These are phyloP conservation scores for Theristicus caerulescens DNA, from an alignment of 2,113 vertebrate genomes.

Conservation along the genomic window DNA sequence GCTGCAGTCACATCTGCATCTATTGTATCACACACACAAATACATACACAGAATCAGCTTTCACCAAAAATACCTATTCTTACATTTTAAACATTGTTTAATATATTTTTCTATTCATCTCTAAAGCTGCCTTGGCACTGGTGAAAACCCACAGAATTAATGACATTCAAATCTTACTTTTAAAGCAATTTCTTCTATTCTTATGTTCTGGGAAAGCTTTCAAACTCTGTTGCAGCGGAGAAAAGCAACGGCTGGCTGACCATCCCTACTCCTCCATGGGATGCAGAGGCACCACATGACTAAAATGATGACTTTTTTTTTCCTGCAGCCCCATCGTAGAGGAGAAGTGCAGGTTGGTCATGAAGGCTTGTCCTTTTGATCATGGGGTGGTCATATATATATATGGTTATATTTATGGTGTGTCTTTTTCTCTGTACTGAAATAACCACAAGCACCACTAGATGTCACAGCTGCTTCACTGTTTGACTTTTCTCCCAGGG, in stretches of 20 bases:
- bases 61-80: neutral
- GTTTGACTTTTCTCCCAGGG: neutral
- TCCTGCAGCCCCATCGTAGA: neutral
- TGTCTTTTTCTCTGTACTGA: neutral
- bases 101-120: neutral
- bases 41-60: neutral
- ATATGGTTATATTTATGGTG: neutral
- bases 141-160: neutral
- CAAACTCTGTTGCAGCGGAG: neutral
- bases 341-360: neutral
- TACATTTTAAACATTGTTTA: neutral
- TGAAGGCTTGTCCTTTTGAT: neutral
- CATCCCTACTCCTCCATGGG: neutral
- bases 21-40: neutral
- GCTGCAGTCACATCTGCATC: neutral
- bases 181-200: neutral
- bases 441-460: neutral
- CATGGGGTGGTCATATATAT: neutral
- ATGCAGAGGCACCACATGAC: neutral
- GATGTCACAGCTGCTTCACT: constrained; percentile 21
- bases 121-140: neutral
- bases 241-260: neutral
- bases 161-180: neutral
- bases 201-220: neutral
- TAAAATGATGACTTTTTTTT: neutral